Evolutionary conservation across 2,797 vertebrate species (phyloP), one percentile per base, ranked within the genome.

Genomic region (Tokudaia muenninki): DNA sequence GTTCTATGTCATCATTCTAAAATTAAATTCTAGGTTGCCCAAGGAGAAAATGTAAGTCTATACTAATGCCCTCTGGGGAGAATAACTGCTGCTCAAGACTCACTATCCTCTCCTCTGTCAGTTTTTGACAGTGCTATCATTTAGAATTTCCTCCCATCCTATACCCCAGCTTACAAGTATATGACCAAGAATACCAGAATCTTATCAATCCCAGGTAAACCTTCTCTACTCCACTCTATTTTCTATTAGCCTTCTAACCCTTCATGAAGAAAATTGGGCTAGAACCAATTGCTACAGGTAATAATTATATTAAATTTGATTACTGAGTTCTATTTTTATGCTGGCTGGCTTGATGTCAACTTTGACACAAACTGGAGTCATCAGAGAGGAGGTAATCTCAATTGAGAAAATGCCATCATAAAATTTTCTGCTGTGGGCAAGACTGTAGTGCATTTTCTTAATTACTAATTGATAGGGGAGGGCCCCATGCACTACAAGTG

Each of bases 141-240:
- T 34, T 77, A 96, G 44, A 2, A 22, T 29, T 29, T 87, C 87
- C 47, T 22, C n/a, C 50, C 6, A 3, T 1, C 26, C 47, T 50
- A 8, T 55, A 22, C 16, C 34, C 14, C 41, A 84, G 55, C 26
- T 75, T 93, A 72, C 16, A 95, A 94, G 12, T 75, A 52, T 41
- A 80, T 31, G 14, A 88, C 72, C 10, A 91, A 72, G 96, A 95
- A 82, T 88, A n/a, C 81, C 72, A 95, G 5, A 92, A 90, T 91
- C 16, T 12, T 77, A 3, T 29, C 81, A 22, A 50, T 44, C 21
- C 34, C 34, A 75, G 79, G 79, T 75, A 92, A 89, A 80, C 75
- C 84, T 29, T 80, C 9, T 41, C 52, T 86, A 88, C n/a, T 95
- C 31, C 5, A 90, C 91, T 84, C 93, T 59, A 86, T 75, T 88